Conservation (phyloP, 2,113 vertebrate species). For the Gymnogyps californianus region DNA sequence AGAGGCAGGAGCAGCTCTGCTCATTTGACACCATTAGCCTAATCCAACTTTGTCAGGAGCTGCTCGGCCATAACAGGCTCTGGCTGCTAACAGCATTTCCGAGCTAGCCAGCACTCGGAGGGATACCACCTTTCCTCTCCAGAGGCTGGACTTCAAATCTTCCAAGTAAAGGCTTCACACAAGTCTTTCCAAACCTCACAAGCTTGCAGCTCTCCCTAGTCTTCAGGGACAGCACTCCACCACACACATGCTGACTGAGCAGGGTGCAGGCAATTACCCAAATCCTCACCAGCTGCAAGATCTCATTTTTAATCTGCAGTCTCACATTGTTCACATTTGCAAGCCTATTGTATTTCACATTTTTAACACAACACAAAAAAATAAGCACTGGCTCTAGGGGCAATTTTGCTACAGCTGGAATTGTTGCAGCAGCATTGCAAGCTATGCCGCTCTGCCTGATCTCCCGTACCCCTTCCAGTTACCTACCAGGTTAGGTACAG, state of each 20-base stretch:
- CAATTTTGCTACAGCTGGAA: neutral
- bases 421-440: neutral
- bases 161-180: neutral
- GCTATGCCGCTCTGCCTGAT: accelerated
- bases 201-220: neutral
- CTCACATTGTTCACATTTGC: neutral
- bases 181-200: neutral
- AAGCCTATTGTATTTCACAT: neutral
- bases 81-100: neutral
- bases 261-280: neutral
- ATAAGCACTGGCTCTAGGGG: neutral
- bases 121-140: neutral
- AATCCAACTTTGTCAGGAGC: neutral
- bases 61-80: neutral
- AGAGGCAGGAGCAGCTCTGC: neutral
- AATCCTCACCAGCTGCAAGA: neutral
- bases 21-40: neutral
- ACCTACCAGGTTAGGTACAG: neutral
- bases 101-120: neutral
- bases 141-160: neutral
- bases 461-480: neutral
- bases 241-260: neutral
- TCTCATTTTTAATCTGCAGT: neutral
- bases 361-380: neutral
- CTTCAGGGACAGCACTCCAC: neutral